phyloP scores from a whole-genome alignment of 2,113 vertebrate species.

The Thunnus maccoyii region DNA sequence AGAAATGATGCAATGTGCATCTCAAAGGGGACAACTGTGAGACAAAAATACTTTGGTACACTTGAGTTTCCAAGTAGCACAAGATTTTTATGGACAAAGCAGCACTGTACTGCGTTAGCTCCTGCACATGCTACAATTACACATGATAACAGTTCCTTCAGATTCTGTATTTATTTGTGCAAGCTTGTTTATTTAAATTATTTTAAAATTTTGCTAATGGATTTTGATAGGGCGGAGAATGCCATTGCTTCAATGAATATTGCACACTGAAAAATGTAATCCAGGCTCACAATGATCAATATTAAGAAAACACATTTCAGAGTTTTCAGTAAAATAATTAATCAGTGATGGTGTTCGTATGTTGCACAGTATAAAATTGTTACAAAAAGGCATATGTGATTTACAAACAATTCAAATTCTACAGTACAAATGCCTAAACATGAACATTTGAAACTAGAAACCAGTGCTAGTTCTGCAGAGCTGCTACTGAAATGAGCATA shows the following conservation, averaged over 20 bases:
- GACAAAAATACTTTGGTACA: slow-evolving; percentile 86
- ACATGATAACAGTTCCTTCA: slow-evolving; percentile 7
- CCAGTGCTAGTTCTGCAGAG: slow-evolving; percentile 67
- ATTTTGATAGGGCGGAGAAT: slow-evolving; percentile 48
- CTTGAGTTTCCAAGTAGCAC: slow-evolving; percentile 64
- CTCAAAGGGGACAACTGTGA: slow-evolving; percentile 75
- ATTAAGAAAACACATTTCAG: slow-evolving; percentile 67
- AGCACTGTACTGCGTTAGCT: slow-evolving; percentile 42
- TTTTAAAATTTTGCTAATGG: slow-evolving; percentile 30
- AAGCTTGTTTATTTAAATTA: slow-evolving; percentile 22
- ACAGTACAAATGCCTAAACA: slow-evolving; percentile 65
- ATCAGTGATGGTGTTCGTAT: slow-evolving; percentile 63
- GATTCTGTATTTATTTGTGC: slow-evolving; percentile 24
- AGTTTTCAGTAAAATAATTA: slow-evolving; percentile 65
- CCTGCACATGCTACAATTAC: slow-evolving; percentile 39
- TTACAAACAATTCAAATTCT: slow-evolving; percentile 81
- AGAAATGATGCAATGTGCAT: slow-evolving; percentile 82
- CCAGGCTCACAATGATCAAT: slow-evolving; percentile 54
- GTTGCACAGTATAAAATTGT: slow-evolving; percentile 81
- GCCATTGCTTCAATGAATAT: slow-evolving; percentile 65
- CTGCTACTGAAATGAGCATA: slow-evolving; percentile 60
- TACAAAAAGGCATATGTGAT: slow-evolving; percentile 86
- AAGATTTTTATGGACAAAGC: slow-evolving; percentile 52
- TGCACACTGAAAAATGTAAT: slow-evolving; percentile 71
- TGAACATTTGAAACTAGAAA: slow-evolving; percentile 59